A percentile compares a stretch with the other conserved stretches of the same genome.
phyloP scores from a whole-genome alignment of 1,140 invertebrate species.

The Drosophila sturtevanti region DNA sequence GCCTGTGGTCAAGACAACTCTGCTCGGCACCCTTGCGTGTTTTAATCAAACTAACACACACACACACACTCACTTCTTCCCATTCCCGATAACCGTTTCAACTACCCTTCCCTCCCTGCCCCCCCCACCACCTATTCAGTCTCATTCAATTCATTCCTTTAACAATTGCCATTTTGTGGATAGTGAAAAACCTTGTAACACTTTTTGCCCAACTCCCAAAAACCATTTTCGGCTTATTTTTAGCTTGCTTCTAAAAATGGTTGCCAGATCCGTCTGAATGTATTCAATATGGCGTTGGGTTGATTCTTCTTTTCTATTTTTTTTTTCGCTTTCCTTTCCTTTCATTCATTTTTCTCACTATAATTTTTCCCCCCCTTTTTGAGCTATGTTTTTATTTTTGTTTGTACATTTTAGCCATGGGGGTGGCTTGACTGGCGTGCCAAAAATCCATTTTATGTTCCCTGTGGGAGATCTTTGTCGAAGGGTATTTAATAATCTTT shows the following conservation, averaged over 20 bases:
- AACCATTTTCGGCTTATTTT: conserved; percentile 20
- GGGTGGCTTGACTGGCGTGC: conserved; percentile 8
- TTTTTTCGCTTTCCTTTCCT: too few relatives aligned
- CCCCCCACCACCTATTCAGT: background rate
- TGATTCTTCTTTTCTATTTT: conserved; percentile 8
- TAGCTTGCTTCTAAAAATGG: conserved; percentile 19
- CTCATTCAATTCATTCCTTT: too few relatives aligned
- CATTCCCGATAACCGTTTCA: too few relatives aligned
- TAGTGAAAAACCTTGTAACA: conserved; percentile 24
- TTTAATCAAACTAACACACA: conserved; percentile 15
- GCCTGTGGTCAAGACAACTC: conserved; percentile 12
- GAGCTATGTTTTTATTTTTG: background rate
- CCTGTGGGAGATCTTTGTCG: conserved; percentile 17
- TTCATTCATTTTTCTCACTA: too few relatives aligned
- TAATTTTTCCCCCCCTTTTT: background rate
- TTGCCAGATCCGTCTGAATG: conserved; percentile 17
- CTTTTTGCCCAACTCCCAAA: conserved; percentile 6
- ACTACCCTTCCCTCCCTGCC: background rate
- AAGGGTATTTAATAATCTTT: conserved; percentile 21
- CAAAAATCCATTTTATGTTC: conserved; percentile 20
- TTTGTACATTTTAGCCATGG: conserved; percentile 13
- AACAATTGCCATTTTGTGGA: conserved; percentile 10
- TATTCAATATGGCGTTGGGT: conserved; percentile 22
- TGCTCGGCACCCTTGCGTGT: conserved; percentile 11
- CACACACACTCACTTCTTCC: background rate